phyloP scores from a whole-genome alignment of 2,113 vertebrate species.

The Polyodon spathula region DNA sequence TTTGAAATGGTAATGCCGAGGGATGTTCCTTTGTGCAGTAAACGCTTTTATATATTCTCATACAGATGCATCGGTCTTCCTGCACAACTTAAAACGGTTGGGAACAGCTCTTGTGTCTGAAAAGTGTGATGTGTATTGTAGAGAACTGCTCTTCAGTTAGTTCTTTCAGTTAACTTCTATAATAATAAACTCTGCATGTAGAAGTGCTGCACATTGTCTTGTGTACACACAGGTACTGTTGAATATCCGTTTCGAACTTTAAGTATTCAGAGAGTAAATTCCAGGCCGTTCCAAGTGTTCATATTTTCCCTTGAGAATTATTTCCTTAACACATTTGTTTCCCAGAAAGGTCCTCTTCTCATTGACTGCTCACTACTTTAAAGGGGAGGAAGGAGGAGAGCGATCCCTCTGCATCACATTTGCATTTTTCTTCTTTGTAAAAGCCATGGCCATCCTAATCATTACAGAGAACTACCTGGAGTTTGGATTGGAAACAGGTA shows the following conservation, averaged over 20 bases:
- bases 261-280: neutral
- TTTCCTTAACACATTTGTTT: conserved; percentile 65
- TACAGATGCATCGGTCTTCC: neutral
- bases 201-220: neutral
- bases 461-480: conserved; percentile 94
- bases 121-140: neutral
- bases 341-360: conserved; percentile 89
- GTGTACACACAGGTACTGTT: neutral
- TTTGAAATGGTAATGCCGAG: conserved; percentile 8
- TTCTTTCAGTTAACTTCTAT: neutral
- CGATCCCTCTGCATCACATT: conserved; percentile 95
- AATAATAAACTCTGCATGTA: neutral
- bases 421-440: conserved; percentile 93
- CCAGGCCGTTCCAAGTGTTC: no score
- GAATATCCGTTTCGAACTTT: neutral
- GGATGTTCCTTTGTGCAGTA: conserved; percentile 1
- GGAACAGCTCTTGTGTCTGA: neutral
- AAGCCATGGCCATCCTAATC: conserved; percentile 96
- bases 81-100: neutral
- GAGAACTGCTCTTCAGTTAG: neutral
- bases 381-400: conserved; percentile 89
- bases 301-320: conserved; percentile 15
- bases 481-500: conserved; percentile 91
- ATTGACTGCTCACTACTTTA: conserved; percentile 92
- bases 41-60: conserved; percentile 4